A percentile compares a stretch with the other conserved stretches of the same genome.
Evolutionary conservation across 2,888 invertebrate species (phyloP).

Genomic region (Stenolophus ochropezus): DNA sequence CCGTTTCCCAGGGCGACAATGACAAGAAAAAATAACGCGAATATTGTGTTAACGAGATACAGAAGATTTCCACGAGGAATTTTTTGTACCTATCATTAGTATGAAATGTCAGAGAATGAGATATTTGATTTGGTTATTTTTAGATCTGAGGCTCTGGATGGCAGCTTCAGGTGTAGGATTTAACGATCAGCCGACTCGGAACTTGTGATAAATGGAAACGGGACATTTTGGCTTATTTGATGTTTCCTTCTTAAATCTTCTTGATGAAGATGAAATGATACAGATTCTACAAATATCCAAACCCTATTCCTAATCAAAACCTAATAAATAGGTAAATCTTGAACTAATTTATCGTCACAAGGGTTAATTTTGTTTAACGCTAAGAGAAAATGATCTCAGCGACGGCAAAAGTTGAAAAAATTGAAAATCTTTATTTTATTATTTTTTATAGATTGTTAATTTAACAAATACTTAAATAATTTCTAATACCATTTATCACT

Average conservation of each 20-base stretch:
- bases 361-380: too few relatives aligned
- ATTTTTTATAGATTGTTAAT: too few relatives aligned
- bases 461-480: too few relatives aligned
- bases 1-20: neutral
- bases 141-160: neutral
- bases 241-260: neutral
- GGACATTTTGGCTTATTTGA: neutral
- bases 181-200: neutral
- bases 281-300: neutral
- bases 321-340: too few relatives aligned
- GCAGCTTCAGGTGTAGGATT: neutral
- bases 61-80: neutral
- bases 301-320: neutral
- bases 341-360: too few relatives aligned
- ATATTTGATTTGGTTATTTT: neutral
- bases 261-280: neutral
- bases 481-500: too few relatives aligned
- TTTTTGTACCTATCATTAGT: neutral
- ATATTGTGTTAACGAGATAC: neutral
- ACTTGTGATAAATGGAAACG: neutral
- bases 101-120: neutral
- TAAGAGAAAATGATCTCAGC: too few relatives aligned
- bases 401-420: too few relatives aligned
- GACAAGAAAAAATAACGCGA: conserved; percentile 4
- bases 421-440: too few relatives aligned